Percentiles rank a stretch among this genome's conserved stretches.
phyloP scores from a whole-genome alignment of 1,140 invertebrate genomes.

The Drosophila santomea region DNA sequence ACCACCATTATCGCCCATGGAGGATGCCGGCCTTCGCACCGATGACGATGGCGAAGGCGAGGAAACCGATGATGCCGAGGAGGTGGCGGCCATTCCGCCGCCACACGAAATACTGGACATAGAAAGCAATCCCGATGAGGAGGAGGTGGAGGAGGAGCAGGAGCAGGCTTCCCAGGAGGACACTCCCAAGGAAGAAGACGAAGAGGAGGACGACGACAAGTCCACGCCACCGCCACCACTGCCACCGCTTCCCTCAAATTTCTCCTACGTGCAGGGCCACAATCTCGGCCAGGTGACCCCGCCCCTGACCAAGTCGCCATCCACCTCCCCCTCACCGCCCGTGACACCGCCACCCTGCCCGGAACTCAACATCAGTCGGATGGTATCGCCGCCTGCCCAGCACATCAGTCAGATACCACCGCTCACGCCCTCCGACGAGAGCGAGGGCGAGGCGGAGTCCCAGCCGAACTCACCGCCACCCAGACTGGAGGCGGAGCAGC shows the following conservation, averaged over 20 bases:
- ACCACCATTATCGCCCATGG: conserved; percentile 70
- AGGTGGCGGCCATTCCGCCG: conserved; percentile 16
- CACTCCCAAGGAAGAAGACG: conserved; percentile 22
- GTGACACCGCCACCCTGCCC: conserved; percentile 75
- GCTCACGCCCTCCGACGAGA: conserved; percentile 77
- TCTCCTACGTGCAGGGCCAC: conserved; percentile 73
- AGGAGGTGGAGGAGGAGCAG: conserved; percentile 14
- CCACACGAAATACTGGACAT: conserved; percentile 24
- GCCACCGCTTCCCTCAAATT: conserved; percentile 77
- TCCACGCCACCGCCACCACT: conserved; percentile 78
- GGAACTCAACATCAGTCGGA: conserved; percentile 63
- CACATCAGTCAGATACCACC: conserved; percentile 70
- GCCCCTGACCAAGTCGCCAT: conserved; percentile 75
- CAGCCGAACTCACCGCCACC: conserved; percentile 74
- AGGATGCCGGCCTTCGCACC: conserved; percentile 61
- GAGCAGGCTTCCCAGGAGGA: conserved; percentile 3
- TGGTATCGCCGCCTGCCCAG: conserved; percentile 75
- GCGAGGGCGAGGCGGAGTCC: conserved; percentile 70
- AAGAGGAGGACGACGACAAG: conserved; percentile 61
- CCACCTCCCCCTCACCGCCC: conserved; percentile 78
- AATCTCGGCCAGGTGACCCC: conserved; percentile 56
- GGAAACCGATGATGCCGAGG: conserved; percentile 63
- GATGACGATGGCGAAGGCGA: conserved; percentile 72
- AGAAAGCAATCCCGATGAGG: conserved; percentile 8
- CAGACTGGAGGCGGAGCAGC: conserved; percentile 32